These are phyloP conservation scores for Drosophila asahinai DNA, from an alignment of 1,140 invertebrate species.

Conservation along the genomic window DNA sequence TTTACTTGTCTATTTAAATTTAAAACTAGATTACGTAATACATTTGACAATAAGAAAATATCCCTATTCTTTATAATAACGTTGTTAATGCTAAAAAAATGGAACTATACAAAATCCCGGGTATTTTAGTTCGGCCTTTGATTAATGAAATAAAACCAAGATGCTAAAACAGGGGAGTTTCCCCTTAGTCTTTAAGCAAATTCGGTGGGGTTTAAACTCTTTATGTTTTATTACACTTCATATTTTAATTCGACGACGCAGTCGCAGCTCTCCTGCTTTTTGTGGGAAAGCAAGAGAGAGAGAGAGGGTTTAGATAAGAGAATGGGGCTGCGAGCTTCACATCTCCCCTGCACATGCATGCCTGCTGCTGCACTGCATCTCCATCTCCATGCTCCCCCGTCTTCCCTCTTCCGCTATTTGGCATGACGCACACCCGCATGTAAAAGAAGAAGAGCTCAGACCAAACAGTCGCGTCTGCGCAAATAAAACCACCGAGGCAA, in stretches of 20 bases:
- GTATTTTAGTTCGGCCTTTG: no score
- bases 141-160: background rate
- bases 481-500: constrained; percentile 23
- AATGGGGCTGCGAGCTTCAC: background rate
- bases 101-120: background rate
- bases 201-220: background rate
- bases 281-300: background rate
- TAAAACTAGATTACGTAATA: no score
- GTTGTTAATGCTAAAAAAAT: background rate
- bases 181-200: background rate
- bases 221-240: constrained; percentile 1
- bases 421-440: constrained; percentile 69
- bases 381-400: background rate
- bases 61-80: background rate
- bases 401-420: constrained; percentile 5
- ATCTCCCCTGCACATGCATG: constrained; percentile 1
- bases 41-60: no score
- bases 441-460: constrained; percentile 14
- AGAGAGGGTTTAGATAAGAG: background rate
- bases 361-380: background rate
- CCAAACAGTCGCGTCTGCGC: constrained; percentile 48
- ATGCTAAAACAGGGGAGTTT: background rate
- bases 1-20: no score
- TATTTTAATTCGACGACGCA: constrained; percentile 22
- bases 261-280: constrained; percentile 4